Evolutionary conservation across 2,888 invertebrate genomes (phyloP), one percentile per base, ranked within the genome.

Genomic region (Chrysomela aeneicollis): DNA sequence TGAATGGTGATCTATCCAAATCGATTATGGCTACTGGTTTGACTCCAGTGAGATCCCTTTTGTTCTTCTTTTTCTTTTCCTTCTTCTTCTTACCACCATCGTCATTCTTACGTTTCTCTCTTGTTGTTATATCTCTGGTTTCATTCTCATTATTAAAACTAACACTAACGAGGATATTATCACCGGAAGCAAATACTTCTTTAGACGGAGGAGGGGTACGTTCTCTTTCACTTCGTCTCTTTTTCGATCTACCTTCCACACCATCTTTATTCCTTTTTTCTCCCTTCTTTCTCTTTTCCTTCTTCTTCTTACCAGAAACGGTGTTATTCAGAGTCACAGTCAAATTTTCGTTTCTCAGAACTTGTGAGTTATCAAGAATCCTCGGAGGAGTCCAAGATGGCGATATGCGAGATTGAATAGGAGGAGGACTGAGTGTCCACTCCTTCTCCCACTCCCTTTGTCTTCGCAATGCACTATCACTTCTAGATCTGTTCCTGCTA

Each of bases 181-280:
- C 94, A 2, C 95, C 95, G 10, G 95, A 94, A 0, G 95, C 94
- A 80, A 94, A 95, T 2, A 96, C 94, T 83, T 95, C 95, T 81
- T 95, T 95, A 1, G 92, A 92, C 0, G 93, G 92, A 58, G 86
- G 87, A n/a, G 85, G 86, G 0, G 87, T 87, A 47, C 82, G 76
- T 52, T 82, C 82, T 19, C 76, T 74, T 22, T 82, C 76, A 59
- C 79, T 80, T 37, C 83, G 74, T 70, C 83, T 83, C 51, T 82
- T 83, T 32, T 81, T 67, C 66, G 70, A 61, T 54, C 68, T 72
- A 53, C 65, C 77, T 74, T 75, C 78, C 74, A 65, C 59, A 59
- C 37, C 67, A 76, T 64, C 71, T 75, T 64, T 63, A 72, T 61
- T 76, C 77, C 63, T 68, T 57, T 72, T 77, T 73, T 63, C 71